Conservation (phyloP, 2,797 vertebrate genomes). For the Rhadinocentrus ornatus region DNA sequence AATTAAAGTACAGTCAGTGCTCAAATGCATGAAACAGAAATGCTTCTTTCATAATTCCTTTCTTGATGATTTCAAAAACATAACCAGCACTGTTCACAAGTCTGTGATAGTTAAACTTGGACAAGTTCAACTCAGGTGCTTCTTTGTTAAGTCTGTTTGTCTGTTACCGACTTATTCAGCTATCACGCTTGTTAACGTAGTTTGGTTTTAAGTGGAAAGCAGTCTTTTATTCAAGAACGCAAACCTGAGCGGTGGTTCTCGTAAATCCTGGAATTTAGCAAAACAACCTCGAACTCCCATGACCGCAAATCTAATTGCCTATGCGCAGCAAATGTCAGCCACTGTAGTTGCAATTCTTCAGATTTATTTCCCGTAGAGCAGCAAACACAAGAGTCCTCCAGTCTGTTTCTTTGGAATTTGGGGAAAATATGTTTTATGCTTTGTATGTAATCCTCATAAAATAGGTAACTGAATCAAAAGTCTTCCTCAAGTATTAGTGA, state of each 20-base stretch:
- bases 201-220: constrained; percentile 20
- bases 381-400: constrained; percentile 6
- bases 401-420: not conserved
- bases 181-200: constrained; percentile 4
- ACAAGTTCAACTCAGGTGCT: constrained; percentile 8
- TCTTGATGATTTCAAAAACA: constrained; percentile 5
- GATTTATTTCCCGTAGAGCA: constrained; percentile 7
- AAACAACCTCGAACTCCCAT: constrained; percentile 29
- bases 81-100: not conserved
- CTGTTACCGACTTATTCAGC: constrained; percentile 35
- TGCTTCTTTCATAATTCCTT: not conserved
- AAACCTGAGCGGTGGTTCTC: constrained; percentile 32
- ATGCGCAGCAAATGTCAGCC: constrained; percentile 43
- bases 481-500: not conserved
- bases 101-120: not conserved
- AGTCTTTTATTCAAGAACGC: constrained; percentile 10
- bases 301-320: constrained; percentile 29
- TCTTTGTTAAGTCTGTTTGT: constrained; percentile 30
- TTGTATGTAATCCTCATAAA: not conserved
- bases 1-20: constrained; percentile 3
- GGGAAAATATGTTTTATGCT: not conserved
- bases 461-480: not conserved
- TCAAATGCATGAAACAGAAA: not conserved
- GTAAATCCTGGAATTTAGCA: constrained; percentile 50
- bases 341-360: constrained; percentile 34